phyloP scores from a whole-genome alignment of 1,140 invertebrate genomes.

The Yoshiicerus persimilis region DNA sequence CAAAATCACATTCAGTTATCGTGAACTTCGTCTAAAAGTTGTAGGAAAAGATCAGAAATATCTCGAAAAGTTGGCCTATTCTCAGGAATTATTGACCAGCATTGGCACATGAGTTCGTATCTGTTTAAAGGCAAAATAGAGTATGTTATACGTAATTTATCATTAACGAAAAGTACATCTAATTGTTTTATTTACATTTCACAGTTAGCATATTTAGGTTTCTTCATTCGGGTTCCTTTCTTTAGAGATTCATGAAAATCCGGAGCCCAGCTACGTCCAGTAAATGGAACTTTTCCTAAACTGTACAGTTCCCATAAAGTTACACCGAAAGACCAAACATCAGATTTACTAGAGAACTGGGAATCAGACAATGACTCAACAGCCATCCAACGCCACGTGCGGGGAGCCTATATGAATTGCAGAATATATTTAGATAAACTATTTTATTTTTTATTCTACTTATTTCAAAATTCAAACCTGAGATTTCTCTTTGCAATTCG shows the following conservation, averaged over 20 bases:
- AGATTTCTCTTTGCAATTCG: background rate
- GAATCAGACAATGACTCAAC: slow-evolving; percentile 76
- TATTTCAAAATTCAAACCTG: too few species aligned
- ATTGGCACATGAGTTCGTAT: background rate
- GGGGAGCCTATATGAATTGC: slow-evolving; percentile 55
- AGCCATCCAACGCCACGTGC: slow-evolving; percentile 75
- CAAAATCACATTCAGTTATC: background rate
- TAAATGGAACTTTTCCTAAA: slow-evolving; percentile 83
- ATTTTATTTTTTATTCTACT: background rate
- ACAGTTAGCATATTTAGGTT: slow-evolving; percentile 54
- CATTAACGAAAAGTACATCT: background rate
- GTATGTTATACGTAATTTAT: background rate
- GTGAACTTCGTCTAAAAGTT: background rate
- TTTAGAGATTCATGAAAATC: slow-evolving; percentile 49
- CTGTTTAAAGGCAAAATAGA: background rate
- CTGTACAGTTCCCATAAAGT: slow-evolving; percentile 94
- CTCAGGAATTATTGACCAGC: background rate
- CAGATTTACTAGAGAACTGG: slow-evolving; percentile 82
- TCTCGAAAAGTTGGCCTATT: background rate
- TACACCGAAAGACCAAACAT: slow-evolving; percentile 92
- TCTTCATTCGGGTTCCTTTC: slow-evolving; percentile 56
- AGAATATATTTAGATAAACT: background rate
- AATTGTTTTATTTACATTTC: slow-evolving; percentile 52
- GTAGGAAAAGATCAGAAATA: background rate
- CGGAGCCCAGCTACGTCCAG: slow-evolving; percentile 56